Evolutionary conservation across 2,888 invertebrate species (phyloP), one percentile per base, ranked within the genome.

Genomic region (Pyrocoelia pectoralis): DNA sequence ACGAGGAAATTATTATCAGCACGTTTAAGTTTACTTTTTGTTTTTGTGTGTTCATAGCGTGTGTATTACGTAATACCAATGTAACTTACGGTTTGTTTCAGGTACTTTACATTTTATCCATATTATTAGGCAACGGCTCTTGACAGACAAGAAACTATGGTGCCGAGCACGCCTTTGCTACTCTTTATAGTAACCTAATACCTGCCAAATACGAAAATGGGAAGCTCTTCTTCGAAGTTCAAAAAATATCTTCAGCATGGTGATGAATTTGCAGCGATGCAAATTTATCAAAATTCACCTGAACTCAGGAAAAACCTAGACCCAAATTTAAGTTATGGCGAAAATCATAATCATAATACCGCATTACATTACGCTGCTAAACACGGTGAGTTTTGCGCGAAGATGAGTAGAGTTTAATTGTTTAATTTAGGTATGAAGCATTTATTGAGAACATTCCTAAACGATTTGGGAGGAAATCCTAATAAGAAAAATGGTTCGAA

Each of bases 221-320:
- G 89, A 67, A 89, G 87, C 77, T 83, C 87, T 48, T 87, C 87
- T 33, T 88, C 88, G 28, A 89, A 89, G 78, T 88, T 89, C 76
- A 87, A 88, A 70, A 89, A 88, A 73, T 87, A 88, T 77, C 82
- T 89, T 54, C 87, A 88, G 76, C 86, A 87, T 81, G 89, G 89
- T 24, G 89, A 89, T 77, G 89, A 89, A 77, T 88, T 87, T 75
- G 88, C 89, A 54, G 89, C 88, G 13, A 84, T 89, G 83, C 87
- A 88, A 72, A 81, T 82, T 68, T 89, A 87, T 75, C 86, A 88
- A 74, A 85, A 85, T 76, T 85, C 84, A 50, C 84, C 86, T 18
- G 89, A 89, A 72, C 79, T 89, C 66, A 82, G 87, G 65, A 87
- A 86, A 73, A 87, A 83, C 67, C 81, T 89, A 43, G 88, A 89